Base-by-base conservation (phyloP, 2,888 invertebrate genomes). In the Teleiodes luculella region DNA sequence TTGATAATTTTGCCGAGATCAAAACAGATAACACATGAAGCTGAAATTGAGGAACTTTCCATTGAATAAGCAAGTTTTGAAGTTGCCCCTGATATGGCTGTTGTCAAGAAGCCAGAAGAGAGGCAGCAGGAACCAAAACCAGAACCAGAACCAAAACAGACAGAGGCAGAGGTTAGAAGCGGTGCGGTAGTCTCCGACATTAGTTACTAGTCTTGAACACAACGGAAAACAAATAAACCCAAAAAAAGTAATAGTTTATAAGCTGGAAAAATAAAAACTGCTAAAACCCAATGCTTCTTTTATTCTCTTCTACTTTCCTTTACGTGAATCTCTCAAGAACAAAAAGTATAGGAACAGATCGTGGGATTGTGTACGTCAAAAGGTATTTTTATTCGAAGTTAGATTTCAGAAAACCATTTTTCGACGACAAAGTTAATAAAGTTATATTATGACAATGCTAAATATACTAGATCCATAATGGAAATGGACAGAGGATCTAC, bases 11-110 rank as follows among this genome's bases (percentile, higher is more conserved):
- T 48, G 48, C 13, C n/a, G 16, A 46, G 13, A 33, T 14, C 24
- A 13, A 10, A 18, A 37, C 37, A 37, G 16, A n/a, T 14, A 8
- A 13, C 8, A 11, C 6, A 52, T 52, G 52, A 14, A 24, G 20
- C 14, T 36, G 36, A 52, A 36, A n/a, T 20, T 52, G 10, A 20
- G 39, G 16, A 30, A 30, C 11, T 47, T 53, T 14, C 53, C 53
- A 30, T 35, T 53, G 5, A 53, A 53, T 37, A 53, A 53, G 7
- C 53, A 53, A 10, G 46, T 53, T n/a, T 53, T 53, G 18, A 53
- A 53, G 31, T 47, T 53, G 14, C 53, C 53, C 4, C 39, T 53
- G 35, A 53, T 53, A 37, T 53, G 53, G 53, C 28, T 53, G n/a
- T n/a, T 53, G 39, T 47, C 46, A 28, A 36, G 53, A 18, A 53